Evolutionary conservation across 2,113 vertebrate species (phyloP), one percentile per base, ranked within the genome.

Genomic region (Artemisiospiza belli): DNA sequence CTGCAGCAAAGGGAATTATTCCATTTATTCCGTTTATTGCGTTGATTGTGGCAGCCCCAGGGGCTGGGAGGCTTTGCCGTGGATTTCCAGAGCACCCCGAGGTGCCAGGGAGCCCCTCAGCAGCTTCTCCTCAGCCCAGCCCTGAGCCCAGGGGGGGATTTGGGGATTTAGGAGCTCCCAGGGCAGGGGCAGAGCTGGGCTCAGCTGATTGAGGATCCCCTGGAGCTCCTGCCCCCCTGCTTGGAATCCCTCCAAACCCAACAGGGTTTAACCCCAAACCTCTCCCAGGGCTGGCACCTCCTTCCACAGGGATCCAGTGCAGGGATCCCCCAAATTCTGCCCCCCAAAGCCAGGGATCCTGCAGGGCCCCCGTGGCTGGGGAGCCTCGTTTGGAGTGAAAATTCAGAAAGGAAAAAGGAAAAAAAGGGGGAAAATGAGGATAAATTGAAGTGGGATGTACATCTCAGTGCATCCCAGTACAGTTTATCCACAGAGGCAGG

Each of bases 301-400:
- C 39, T 55, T 13, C 59, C 43, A 37, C 31, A 39, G 58, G 70
- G 59, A 31, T 17, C 16, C 37, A 0, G 9, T 2, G 27, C 0
- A 2, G 47, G 24, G 39, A 18, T 11, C 58, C 66, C 58, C 58
- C 30, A 39, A 76, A 63, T 1, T 8, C 54, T 7, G 35, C 20
- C 7, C 46, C 46, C 22, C 15, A 1, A 18, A 23, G 1, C 11
- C 17, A 1, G 0, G 0, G 49, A 58, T n/a, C 20, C 83, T 46
- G 35, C 55, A 27, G 64, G 52, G 51, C 39, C 44, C n/a, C 6
- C 2, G 0, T 6, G 12, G 31, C 51, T 35, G 8, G 27, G 68
- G 47, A 67, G 63, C 35, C 24, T 2, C 57, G 2, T 11, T 63
- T 23, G 10, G 1, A 0, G 62, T 57, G 20, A 27, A 57, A 61